Evolutionary conservation across 2,797 vertebrate genomes (phyloP).

Genomic region (Dendrocincla fuliginosa): DNA sequence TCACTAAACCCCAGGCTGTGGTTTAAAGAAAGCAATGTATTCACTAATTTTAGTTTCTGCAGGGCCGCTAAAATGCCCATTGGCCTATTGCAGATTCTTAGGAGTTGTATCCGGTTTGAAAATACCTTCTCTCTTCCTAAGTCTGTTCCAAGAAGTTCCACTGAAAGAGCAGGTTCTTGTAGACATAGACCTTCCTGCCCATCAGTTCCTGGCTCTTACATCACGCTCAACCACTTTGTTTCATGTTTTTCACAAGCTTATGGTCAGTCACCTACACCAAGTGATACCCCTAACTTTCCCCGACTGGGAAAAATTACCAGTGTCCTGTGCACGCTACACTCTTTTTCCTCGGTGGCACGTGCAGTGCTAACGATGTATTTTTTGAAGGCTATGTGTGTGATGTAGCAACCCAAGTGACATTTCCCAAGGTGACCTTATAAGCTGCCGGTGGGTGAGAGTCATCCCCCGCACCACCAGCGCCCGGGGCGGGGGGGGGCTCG

Average conservation of each 20-base stretch:
- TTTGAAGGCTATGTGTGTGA: accelerated
- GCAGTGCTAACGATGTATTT: accelerated
- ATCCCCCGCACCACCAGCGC: neutral
- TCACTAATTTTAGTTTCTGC: neutral
- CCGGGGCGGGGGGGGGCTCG: neutral
- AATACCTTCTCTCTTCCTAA: neutral
- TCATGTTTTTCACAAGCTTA: neutral
- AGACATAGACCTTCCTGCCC: neutral
- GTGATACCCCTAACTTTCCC: accelerated
- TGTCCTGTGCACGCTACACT: neutral
- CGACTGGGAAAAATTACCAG: neutral
- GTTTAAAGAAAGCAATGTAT: neutral
- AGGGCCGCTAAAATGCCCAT: neutral
- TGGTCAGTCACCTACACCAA: neutral
- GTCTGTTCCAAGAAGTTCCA: neutral
- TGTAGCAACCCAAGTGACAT: neutral
- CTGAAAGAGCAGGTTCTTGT: neutral
- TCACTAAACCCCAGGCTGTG: neutral
- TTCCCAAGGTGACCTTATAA: neutral
- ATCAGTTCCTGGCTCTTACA: accelerated
- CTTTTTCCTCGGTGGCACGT: neutral
- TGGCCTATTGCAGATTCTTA: neutral
- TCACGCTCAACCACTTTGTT: accelerated
- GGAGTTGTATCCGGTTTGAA: accelerated
- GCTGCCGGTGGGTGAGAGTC: accelerated